Base-by-base conservation (phyloP, 2,888 invertebrate genomes). In the Notodonta ziczac region DNA sequence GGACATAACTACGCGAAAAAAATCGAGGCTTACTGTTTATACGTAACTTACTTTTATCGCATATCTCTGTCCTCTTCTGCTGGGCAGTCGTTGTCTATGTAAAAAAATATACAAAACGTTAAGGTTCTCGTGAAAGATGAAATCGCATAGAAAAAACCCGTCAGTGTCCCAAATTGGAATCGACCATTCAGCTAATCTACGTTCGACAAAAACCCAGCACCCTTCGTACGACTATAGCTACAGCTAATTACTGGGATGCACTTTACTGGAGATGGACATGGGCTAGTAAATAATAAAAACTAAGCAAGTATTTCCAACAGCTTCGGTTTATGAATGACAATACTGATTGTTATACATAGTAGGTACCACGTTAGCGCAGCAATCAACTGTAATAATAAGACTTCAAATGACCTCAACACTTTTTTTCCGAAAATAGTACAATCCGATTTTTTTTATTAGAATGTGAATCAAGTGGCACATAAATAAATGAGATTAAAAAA, bases 161-260 rank as follows among this genome's bases (percentile, higher is more conserved):
- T 9, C 46, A n/a, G n/a, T 46, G n/a, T 46, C 59, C 58, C 57
- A 61, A 76, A 73, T 73, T 68, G 60, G 69, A 65, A 72, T 81
- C 77, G 80, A 79, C 80, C 85, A 86, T 81, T 78, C 84, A 85
- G 76, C 85, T 85, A 87, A 69, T 66, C 80, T 78, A 80, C 82
- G 62, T 61, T 68, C 66, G 70, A 71, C 60, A 57, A 67, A 24
- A 69, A 87, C 88, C 91, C 91, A 88, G 87, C 90, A 90, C 90
- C 91, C 86, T 61, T 65, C 84, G 85, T 82, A 86, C 78, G 72
- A 75, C 89, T 90, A 88, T 81, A 67, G 59, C 90, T 90, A 91
- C 86, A 77, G 75, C 88, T 90, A 91, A 72, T 85, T 86, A 92
- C 92, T 91, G 92, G 92, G 92, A 93, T 93, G 92, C 92, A 93